A percentile compares a stretch with the other conserved stretches of the same genome.
These are phyloP conservation scores for Capreolus pygargus DNA, from an alignment of 2,113 vertebrate species.

Conservation along the genomic window DNA sequence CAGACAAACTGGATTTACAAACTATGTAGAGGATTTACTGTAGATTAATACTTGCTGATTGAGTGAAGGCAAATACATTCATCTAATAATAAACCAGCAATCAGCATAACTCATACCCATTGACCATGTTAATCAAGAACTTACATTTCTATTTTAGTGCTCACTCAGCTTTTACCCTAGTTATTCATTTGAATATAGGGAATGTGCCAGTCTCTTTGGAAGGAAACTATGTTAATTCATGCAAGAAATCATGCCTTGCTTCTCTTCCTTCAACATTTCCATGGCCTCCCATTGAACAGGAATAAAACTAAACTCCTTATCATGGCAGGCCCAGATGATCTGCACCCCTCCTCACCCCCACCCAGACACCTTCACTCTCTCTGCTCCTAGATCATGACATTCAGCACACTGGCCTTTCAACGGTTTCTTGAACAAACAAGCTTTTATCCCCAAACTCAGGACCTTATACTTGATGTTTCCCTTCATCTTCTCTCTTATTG, in stretches of 20 bases:
- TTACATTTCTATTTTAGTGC: background rate
- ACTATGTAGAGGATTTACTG: background rate
- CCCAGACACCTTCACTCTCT: background rate
- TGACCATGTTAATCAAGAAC: background rate
- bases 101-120: background rate
- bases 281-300: background rate
- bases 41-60: background rate
- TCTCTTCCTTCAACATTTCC: background rate
- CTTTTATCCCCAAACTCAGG: background rate
- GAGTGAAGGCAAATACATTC: background rate
- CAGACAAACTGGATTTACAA: background rate
- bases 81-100: background rate
- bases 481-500: background rate
- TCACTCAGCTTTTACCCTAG: background rate
- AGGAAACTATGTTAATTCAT: background rate
- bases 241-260: background rate
- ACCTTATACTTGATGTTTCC: too few relatives aligned
- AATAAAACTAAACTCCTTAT: background rate
- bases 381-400: background rate
- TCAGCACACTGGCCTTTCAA: background rate
- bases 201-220: background rate
- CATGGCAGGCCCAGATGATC: background rate
- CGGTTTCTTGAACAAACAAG: background rate
- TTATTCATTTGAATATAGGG: background rate
- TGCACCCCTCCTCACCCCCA: too few relatives aligned